Conservation (phyloP, 2,113 vertebrate species). For the Nipponia nippon region DNA sequence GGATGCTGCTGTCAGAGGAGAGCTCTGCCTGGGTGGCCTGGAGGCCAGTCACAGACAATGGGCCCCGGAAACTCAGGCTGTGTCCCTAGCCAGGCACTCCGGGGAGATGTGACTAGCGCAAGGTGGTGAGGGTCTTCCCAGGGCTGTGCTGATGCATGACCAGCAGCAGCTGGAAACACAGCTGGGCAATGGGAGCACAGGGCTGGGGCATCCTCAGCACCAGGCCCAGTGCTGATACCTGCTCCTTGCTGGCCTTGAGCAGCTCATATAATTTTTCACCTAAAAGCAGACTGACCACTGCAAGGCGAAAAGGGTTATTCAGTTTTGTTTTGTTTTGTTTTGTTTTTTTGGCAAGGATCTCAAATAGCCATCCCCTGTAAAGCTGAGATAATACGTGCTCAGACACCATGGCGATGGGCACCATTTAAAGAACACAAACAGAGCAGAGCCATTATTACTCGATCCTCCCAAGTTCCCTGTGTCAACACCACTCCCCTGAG, state of each 20-base stretch:
- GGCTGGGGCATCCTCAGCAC: not conserved
- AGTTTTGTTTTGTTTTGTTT: not conserved
- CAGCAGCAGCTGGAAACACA: not conserved
- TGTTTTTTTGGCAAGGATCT: not conserved
- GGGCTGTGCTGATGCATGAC: not conserved
- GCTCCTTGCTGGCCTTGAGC: not conserved
- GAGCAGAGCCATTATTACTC: not conserved
- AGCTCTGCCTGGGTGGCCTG: conserved; percentile 64
- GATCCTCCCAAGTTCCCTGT: not conserved
- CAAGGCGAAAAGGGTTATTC: not conserved
- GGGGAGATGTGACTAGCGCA: accelerated
- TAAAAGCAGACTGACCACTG: not conserved
- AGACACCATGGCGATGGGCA: not conserved
- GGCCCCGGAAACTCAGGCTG: not conserved
- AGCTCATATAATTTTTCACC: not conserved
- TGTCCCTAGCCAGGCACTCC: not conserved
- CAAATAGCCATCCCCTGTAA: not conserved
- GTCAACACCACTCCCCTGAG: not conserved
- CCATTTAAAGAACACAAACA: not conserved
- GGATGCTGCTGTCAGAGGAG: conserved; percentile 6
- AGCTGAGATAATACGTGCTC: not conserved
- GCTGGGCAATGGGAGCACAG: not conserved
- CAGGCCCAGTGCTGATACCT: accelerated
- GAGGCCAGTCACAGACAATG: accelerated
- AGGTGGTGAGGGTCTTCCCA: not conserved